Evolutionary conservation across 1,140 invertebrate genomes (phyloP).

Genomic region (Monomorium pharaonis): DNA sequence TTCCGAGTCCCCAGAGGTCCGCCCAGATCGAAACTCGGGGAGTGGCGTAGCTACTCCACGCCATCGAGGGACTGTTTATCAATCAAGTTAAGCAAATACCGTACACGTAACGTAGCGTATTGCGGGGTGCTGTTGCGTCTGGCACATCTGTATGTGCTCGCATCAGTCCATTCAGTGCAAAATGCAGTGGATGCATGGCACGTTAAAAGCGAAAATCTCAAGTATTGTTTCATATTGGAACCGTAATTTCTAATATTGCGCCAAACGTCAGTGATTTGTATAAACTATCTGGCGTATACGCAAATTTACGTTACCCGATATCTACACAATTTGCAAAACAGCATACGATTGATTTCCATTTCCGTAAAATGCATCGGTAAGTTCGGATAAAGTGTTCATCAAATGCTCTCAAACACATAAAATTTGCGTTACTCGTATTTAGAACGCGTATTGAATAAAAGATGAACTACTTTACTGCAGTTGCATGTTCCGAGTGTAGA

Average conservation of each 20-base stretch:
- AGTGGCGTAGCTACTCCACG: constrained; percentile 32
- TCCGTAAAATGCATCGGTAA: not conserved
- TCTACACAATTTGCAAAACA: not conserved
- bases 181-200: not conserved
- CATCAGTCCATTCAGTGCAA: not conserved
- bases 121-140: constrained; percentile 28
- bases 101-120: constrained; percentile 44
- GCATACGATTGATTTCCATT: not conserved
- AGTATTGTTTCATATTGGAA: not conserved
- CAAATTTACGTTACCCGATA: too few species aligned
- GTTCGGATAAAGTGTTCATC: not conserved
- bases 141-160: constrained; percentile 35
- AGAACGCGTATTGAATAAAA: constrained; percentile 44
- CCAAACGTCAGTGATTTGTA: not conserved
- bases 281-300: not conserved
- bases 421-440: constrained; percentile 28
- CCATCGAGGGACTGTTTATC: constrained; percentile 71
- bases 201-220: not conserved
- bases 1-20: constrained; percentile 48
- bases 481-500: constrained; percentile 34
- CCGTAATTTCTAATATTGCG: not conserved
- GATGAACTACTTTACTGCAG: constrained; percentile 33
- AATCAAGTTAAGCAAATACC: constrained; percentile 74
- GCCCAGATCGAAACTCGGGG: constrained; percentile 63
- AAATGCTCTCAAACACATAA: not conserved